Evolutionary conservation across 2,113 vertebrate genomes (phyloP), one percentile per base, ranked within the genome.

Genomic region (Campylomormyrus tamandua): DNA sequence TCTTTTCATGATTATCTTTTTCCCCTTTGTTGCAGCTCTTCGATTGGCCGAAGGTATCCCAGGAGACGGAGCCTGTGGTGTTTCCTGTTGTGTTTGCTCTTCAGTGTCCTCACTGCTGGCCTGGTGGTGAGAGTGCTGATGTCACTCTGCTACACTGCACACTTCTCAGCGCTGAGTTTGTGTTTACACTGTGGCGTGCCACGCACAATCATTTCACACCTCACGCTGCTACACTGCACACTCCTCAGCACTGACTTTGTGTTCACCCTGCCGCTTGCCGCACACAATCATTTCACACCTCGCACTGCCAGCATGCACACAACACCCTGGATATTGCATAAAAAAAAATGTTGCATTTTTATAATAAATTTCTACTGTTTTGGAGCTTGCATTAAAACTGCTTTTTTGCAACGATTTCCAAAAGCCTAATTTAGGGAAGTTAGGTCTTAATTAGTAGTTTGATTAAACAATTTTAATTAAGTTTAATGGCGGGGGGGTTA

Each of bases 31-130:
- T 89, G 3, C 93, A 98, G 97, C 83, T 98, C 97, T n/a, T 98
- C 97, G 10, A 96, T 98, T 93, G 97, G 97, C 7, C 95, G 94
- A 87, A 93, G 95, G 42, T 98, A 97, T 91, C 97, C 97, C 24
- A 94, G 96, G 91, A 97, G 96, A 92, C 93, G 96, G 94, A 97
- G 97, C 93, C 86, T 96, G 86, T 93, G 96, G 91, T 97, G 97
- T 86, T 96, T 97, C 91, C 87, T 97, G 91, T 90, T 97, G 90
- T 97, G 97, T 45, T 66, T 97, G 2, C 89, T 97, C 10, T 91
- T 97, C 85, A 93, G 91, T 0, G 92, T 93, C 56, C 93, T 96
- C 90, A 95, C 96, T 0, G 95, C 95, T 6, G 97, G 97, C 90
- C 94, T 97, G 31, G 92, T 97, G 92, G 97, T 97, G 92, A 94